phyloP scores from a whole-genome alignment of 2,888 invertebrate genomes.

The Gryllus longicercus region DNA sequence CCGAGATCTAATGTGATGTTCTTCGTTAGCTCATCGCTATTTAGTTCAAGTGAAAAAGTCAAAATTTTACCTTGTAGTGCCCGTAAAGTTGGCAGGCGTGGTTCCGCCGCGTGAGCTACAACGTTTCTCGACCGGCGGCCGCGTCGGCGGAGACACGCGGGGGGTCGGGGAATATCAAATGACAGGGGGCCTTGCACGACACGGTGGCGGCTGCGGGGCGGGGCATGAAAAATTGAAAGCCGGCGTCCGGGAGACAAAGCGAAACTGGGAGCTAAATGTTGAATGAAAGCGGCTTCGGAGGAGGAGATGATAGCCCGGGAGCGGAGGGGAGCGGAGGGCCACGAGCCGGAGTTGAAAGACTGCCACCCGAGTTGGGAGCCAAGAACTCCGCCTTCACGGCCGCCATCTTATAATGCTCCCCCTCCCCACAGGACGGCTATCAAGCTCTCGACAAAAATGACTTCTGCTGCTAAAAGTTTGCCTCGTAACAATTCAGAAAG shows the following conservation, averaged over 20 bases:
- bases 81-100: too few relatives aligned
- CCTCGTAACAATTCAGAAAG: not conserved
- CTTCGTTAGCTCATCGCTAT: too few relatives aligned
- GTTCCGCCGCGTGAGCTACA: too few relatives aligned
- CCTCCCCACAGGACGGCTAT: not conserved
- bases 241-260: not conserved
- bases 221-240: conserved; percentile 17
- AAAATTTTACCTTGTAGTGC: too few relatives aligned
- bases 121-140: too few relatives aligned
- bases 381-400: not conserved
- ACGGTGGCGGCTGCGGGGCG: not conserved
- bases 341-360: not conserved
- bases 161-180: not conserved
- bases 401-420: not conserved
- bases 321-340: not conserved
- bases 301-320: not conserved
- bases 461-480: not conserved
- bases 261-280: conserved; percentile 11
- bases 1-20: too few relatives aligned
- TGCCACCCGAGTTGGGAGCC: not conserved
- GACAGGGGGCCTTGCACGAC: not conserved
- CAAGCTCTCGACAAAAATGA: conserved; percentile 17
- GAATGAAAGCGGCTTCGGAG: not conserved
- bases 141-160: too few relatives aligned
- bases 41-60: too few relatives aligned